Evolutionary conservation across 1,140 invertebrate species (phyloP).

Genomic region (Listronotus bonariensis): DNA sequence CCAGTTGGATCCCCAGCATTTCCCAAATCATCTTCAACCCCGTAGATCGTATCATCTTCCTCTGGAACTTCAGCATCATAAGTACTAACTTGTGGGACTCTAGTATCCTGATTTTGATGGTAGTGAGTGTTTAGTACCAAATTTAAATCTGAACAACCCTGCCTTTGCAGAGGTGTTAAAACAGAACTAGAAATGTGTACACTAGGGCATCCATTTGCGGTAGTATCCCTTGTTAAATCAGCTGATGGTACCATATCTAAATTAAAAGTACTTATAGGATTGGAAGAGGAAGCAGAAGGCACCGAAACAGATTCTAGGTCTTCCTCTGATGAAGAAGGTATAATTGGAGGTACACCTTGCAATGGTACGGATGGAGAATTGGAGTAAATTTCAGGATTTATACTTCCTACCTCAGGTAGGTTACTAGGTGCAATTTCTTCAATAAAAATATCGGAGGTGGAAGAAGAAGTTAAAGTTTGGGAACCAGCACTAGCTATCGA

Average conservation of each 20-base stretch:
- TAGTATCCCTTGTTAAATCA: constrained; percentile 26
- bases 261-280: constrained; percentile 44
- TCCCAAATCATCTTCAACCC: constrained; percentile 19
- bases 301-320: neutral
- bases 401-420: neutral
- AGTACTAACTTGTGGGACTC: constrained; percentile 36
- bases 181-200: constrained; percentile 48
- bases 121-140: constrained; percentile 52
- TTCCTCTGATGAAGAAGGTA: constrained; percentile 8
- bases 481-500: constrained; percentile 36
- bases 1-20: constrained; percentile 20
- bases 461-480: constrained; percentile 4
- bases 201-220: constrained; percentile 41
- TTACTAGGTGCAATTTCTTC: constrained; percentile 2
- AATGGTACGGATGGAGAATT: constrained; percentile 45
- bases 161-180: constrained; percentile 39
- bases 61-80: constrained; percentile 34
- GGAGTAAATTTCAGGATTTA: constrained; percentile 38
- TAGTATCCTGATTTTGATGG: constrained; percentile 44
- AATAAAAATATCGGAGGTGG: constrained; percentile 13
- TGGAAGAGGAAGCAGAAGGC: constrained; percentile 14
- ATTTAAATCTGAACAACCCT: constrained; percentile 53
- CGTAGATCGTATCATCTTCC: constrained; percentile 15
- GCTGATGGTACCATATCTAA: constrained; percentile 42
- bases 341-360: constrained; percentile 32